Evolutionary conservation across 1,140 invertebrate species (phyloP), one percentile per base, ranked within the genome.

Genomic region (Radopholus similis): DNA sequence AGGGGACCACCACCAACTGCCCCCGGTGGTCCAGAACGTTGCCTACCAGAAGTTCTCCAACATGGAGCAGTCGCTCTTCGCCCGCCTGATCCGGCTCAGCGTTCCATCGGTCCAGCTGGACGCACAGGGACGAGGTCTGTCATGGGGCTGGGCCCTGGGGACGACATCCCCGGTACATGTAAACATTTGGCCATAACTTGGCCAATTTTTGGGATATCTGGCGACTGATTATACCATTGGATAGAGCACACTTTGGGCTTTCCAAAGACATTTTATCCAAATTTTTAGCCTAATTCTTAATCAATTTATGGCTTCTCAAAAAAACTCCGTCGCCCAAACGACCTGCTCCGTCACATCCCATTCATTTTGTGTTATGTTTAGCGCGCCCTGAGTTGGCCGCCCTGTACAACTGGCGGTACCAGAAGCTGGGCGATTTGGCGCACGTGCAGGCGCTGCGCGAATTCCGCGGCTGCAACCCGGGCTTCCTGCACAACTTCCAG

Each of bases 21-120:
- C 96, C 0, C 96, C 96, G 0, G 93, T 99, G 9, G 96, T 99
- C 38, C 98, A 99, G 84, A 99, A 99, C 83, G 96, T 97, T 91
- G 95, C 95, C 15, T 99, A 99, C 84, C 94, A 99, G 84, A 99
- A 99, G 83, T 99, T 95, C 84, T 95, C 92, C 5, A 99, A 99
- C 81, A 97, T 99, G 95, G 96, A 99, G 81, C 96, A 99, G 83
- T 95, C 92, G 35, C 85, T 99, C 2, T 99, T 99, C 82, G 94
- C 95, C 0, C 86, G 96, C 54, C 90, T 99, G 81, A 95, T 99
- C 0, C 85, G 95, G 15, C 86, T 99, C 0, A 93, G 94, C 0
- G 94, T 98, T 1, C 95, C 95, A 0, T 95, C 93, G 1, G 90
- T 99, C 30, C 91, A 97, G 82, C 85, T 99, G 21, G 96, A 99